Evolutionary conservation across 2,113 vertebrate species (phyloP), one percentile per base, ranked within the genome.

Genomic region (Pleuronectes platessa): DNA sequence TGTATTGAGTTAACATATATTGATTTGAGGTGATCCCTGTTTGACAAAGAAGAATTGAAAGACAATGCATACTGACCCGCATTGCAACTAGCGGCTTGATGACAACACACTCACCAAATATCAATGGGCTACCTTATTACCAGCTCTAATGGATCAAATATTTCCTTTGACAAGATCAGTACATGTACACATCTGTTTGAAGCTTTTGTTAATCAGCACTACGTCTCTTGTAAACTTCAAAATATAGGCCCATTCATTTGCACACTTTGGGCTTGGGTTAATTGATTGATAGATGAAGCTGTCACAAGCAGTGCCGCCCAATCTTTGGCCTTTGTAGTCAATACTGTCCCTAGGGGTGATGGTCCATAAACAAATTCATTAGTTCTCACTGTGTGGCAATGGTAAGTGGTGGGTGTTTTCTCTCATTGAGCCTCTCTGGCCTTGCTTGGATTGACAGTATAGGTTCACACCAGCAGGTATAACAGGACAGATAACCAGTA

Each of bases 281-380:
- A 91, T 81, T 87, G 76, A 84, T 69, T 83, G 83, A 86, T 86
- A 72, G 68, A 92, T 84, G 71, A 86, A 86, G 82, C 78, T 79
- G 83, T 88, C 89, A 83, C 68, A 49, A 18, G 27, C 40, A 31
- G 23, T 62, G 76, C 62, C 20, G 40, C 17, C 76, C 66, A 83
- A 78, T 72, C 80, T 71, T 65, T 86, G 73, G 59, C 70, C 78
- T 71, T 58, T 55, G 37, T 35, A 53, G 74, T 89, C 79, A 79
- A 68, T 89, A 74, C 4, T 0, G 21, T 88, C 51, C 79, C 74
- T 74, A 10, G 68, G 68, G 83, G 58, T 61, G 77, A 69, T 49
- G 31, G 69, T 84, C 71, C 55, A 86, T 86, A 86, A 87, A 89
- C 71, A 83, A 82, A 90, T 88, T 88, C 76, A 91, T 90, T 85